Base-by-base conservation (phyloP, 2,888 invertebrate species). In the Sinelater perroti region DNA sequence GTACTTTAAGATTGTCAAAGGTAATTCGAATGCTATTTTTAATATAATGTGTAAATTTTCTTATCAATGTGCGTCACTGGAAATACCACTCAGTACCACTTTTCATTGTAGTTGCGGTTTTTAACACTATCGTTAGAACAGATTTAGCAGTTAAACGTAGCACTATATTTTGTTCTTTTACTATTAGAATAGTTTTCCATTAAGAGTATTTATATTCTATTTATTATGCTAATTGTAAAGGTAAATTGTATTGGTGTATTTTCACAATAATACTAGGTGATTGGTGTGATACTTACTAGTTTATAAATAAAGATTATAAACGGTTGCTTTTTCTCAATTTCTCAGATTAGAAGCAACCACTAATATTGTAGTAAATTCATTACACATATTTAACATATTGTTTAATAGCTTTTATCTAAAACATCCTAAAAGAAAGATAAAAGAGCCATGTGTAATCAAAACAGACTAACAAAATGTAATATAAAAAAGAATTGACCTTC, bases 201-300 rank as follows among this genome's bases (percentile, higher is more conserved):
- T 33, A 5, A 14, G 33, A 47, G 14, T 35, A 20, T 47, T 47
- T 46, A 46, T 30, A 11, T 16, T 47, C 31, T 33, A 44, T 44
- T 44, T 44, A 44, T n/a, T 30, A 17, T 30, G 11, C 10, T 44
- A 35, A 46, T 33, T n/a, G 20, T 17, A 54, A 38, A 36, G 8
- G 33, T n/a, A n/a, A n/a, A 35, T 17, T 35, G 14, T 55, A 56
- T 56, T 21, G 31, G 33, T 50, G 56, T 55, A 55, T 56, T 56
- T 56, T 56, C 50, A 56, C 56, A 49, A 26, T 49, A 49, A 49
- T 35, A 30, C 44, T 46, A 54, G 28, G 24, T 56, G 44, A 46
- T 56, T 56, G 56, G 56, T 56, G 56, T 56, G 35, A 49, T 49
- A 56, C 14, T 42, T 20, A 50, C 36, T 56, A 56, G 50, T 56